Evolutionary conservation across 2,797 vertebrate genomes (phyloP).

Genomic region (Enteromius argenteus): DNA sequence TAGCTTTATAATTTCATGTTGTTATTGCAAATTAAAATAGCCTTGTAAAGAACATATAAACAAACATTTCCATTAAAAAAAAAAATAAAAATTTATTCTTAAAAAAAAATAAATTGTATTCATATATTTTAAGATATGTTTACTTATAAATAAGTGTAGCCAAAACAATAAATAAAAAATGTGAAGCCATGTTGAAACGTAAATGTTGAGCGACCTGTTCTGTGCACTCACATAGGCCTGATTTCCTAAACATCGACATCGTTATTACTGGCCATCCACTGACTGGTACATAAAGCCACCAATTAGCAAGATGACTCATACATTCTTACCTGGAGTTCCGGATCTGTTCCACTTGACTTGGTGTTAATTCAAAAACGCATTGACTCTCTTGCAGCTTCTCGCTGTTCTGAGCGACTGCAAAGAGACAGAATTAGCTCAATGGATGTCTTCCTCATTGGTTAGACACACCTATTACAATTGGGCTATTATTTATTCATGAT

Average conservation of each 20-base stretch:
- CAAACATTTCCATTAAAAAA: background rate
- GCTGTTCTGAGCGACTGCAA: slow-evolving; percentile 91
- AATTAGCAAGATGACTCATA: background rate
- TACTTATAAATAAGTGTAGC: background rate
- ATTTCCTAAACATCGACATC: background rate
- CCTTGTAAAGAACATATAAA: background rate
- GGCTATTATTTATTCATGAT: background rate
- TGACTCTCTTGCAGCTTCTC: slow-evolving; percentile 98
- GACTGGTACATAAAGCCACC: background rate
- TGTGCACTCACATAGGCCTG: background rate
- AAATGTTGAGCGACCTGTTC: background rate
- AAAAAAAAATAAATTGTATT: background rate
- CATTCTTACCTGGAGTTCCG: slow-evolving; percentile 89
- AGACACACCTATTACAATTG: slow-evolving; percentile 1
- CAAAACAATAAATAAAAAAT: background rate
- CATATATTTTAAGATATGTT: background rate
- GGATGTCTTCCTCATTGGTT: background rate
- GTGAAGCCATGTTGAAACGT: background rate
- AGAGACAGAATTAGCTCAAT: slow-evolving; percentile 5
- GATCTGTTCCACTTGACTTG: slow-evolving; percentile 93
- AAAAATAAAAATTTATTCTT: background rate
- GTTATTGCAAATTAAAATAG: background rate
- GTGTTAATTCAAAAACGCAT: slow-evolving; percentile 93
- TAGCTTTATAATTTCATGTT: background rate
- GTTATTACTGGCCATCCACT: background rate